Evolutionary conservation across 2,888 invertebrate species (phyloP), one percentile per base, ranked within the genome.

Genomic region (Neria commutata): DNA sequence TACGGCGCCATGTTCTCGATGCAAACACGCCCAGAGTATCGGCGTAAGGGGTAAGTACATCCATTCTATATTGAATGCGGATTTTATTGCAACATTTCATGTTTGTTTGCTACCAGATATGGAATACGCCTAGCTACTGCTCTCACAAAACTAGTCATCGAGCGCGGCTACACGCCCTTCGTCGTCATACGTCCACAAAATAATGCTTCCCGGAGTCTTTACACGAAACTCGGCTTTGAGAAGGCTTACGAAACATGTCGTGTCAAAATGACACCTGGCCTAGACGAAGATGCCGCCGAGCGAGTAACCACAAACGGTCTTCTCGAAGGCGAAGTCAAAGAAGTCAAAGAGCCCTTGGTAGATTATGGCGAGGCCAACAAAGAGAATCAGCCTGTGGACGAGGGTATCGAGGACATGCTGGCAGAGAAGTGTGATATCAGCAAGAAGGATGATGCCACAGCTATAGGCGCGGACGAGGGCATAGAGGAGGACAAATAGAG

Each of bases 1-100:
- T 93, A 93, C 81, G 93, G 93, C 23, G 93, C 93, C 63, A 93
- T 93, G 93, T 93, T 93, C 84, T 92, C 92, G 52, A 93, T 93
- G 93, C 92, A 93, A 83, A 93, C 93, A 58, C 86, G 88, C 73
- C 90, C 90, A 51, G 89, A 90, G 79, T 88, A 87, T 81, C 86
- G 90, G 64, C 84, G 87, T 70, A 89, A 89, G 83, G 90, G 90
- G 77, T 83, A 42, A 72, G 72, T 67, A 25, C 4, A 8, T 24
- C 16, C 19, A 34, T 10, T 19, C 11, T 1, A 19, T 45, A 14
- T 33, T 29, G 16, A 49, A 14, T 14, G n/a, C 19, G 23, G 34
- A 37, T 37, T 14, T n/a, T 5, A 37, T 37, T 29, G 29, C 29
- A 29, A 29, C 11, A 8, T 29, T 29, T 8, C 5, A 29, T 29